These are phyloP conservation scores for Acromyrmex echinatior DNA, from an alignment of 1,140 invertebrate species.

Conservation along the genomic window DNA sequence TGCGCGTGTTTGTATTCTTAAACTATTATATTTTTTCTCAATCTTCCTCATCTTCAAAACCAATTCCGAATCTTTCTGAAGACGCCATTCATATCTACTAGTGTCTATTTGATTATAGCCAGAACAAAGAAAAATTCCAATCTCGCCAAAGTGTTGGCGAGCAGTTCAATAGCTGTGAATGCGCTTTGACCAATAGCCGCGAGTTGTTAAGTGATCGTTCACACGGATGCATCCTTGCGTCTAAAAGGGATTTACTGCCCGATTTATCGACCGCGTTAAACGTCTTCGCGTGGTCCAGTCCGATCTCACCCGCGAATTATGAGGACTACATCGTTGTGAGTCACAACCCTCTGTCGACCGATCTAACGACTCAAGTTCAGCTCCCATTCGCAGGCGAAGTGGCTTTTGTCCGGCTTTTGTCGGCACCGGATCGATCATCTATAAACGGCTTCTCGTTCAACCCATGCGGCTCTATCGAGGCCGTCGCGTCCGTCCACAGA, in stretches of 20 bases:
- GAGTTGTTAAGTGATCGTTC: slow-evolving; percentile 57
- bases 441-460: slow-evolving; percentile 71
- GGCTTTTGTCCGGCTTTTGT: slow-evolving; percentile 72
- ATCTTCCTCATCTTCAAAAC: not conserved
- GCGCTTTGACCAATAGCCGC: slow-evolving; percentile 35
- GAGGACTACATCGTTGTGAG: slow-evolving; percentile 31
- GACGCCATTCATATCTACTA: not conserved
- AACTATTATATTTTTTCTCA: not conserved
- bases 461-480: slow-evolving; percentile 24
- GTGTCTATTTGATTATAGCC: not conserved
- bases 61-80: not conserved
- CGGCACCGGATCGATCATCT: slow-evolving; percentile 74
- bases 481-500: slow-evolving; percentile 11
- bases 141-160: not conserved
- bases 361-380: slow-evolving; percentile 69
- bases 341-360: slow-evolving; percentile 48
- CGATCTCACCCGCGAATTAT: slow-evolving; percentile 2
- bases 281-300: slow-evolving; percentile 14
- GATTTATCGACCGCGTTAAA: slow-evolving; percentile 24
- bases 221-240: not conserved
- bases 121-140: slow-evolving; percentile 29
- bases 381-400: slow-evolving; percentile 48
- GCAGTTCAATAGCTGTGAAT: slow-evolving; percentile 41
- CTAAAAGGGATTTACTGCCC: slow-evolving; percentile 36
- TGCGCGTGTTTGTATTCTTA: not conserved